phyloP scores from a whole-genome alignment of 92 coral and sea anemone genomes.

The Pocillopora grandis region DNA sequence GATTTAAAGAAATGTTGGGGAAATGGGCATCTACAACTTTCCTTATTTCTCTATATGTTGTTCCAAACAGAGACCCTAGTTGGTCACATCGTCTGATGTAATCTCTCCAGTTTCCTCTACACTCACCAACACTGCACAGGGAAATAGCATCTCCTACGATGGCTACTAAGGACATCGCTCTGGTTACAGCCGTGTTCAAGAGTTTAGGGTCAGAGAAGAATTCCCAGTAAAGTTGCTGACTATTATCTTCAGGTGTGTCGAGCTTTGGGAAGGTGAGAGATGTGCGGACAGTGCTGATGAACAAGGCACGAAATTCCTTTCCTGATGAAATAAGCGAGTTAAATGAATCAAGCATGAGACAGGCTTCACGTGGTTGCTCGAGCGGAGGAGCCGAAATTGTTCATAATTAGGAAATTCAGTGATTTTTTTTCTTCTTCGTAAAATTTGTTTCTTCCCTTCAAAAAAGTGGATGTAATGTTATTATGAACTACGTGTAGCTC shows the following conservation, averaged over 20 bases:
- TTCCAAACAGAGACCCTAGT: slow-evolving; percentile 44
- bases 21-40: slow-evolving; percentile 28
- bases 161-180: slow-evolving; percentile 79
- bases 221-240: slow-evolving; percentile 25
- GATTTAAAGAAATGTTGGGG: slow-evolving; percentile 16
- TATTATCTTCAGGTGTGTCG: not conserved
- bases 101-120: slow-evolving; percentile 66
- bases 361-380: no score
- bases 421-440: no score
- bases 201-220: slow-evolving; percentile 58
- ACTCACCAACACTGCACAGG: slow-evolving; percentile 65
- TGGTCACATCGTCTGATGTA: slow-evolving; percentile 54
- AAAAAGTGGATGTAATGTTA: no score
- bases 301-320: slow-evolving; percentile 68
- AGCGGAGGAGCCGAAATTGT: no score
- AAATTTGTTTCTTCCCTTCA: no score
- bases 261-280: slow-evolving; percentile 43
- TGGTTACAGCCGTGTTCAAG: slow-evolving; percentile 76
- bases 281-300: slow-evolving; percentile 82
- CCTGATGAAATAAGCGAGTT: slow-evolving; percentile 30
- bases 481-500: no score
- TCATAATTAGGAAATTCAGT: no score
- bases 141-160: slow-evolving; percentile 76
- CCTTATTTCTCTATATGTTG: slow-evolving; percentile 35
- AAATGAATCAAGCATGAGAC: no score